These are phyloP conservation scores for Falco concolor DNA, from an alignment of 2,797 vertebrate species.

Conservation along the genomic window DNA sequence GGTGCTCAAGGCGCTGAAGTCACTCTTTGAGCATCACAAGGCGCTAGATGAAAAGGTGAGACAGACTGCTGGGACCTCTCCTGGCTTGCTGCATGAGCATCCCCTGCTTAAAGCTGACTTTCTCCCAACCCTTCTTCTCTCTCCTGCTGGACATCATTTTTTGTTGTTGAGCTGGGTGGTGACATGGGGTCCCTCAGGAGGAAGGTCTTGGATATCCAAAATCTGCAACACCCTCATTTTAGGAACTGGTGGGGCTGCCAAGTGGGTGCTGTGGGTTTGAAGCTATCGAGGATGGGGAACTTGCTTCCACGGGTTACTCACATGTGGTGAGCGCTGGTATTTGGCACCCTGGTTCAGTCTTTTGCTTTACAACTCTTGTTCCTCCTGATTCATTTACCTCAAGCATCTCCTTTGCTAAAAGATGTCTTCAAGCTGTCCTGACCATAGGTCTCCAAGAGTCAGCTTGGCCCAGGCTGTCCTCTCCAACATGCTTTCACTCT, in stretches of 20 bases:
- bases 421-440: not conserved
- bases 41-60: conserved; percentile 94
- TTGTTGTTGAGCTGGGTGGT: not conserved
- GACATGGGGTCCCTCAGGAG: not conserved
- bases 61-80: not conserved
- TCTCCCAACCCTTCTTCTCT: not conserved
- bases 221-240: not conserved
- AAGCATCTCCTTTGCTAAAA: not conserved
- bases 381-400: not conserved
- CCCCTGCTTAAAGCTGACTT: not conserved
- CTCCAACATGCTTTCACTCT: not conserved
- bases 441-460: not conserved
- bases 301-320: not conserved
- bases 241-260: not conserved
- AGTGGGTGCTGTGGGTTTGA: not conserved
- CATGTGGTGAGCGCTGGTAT: fast-evolving
- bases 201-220: not conserved
- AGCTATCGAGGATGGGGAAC: fast-evolving
- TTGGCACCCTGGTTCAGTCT: not conserved
- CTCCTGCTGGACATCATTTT: not conserved
- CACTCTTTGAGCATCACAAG: conserved; percentile 95
- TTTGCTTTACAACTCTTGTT: not conserved
- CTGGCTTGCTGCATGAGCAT: fast-evolving
- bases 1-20: conserved; percentile 95
- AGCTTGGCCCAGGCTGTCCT: not conserved